Evolutionary conservation across 2,888 invertebrate species (phyloP).

Genomic region (Hecatera dysodea): DNA sequence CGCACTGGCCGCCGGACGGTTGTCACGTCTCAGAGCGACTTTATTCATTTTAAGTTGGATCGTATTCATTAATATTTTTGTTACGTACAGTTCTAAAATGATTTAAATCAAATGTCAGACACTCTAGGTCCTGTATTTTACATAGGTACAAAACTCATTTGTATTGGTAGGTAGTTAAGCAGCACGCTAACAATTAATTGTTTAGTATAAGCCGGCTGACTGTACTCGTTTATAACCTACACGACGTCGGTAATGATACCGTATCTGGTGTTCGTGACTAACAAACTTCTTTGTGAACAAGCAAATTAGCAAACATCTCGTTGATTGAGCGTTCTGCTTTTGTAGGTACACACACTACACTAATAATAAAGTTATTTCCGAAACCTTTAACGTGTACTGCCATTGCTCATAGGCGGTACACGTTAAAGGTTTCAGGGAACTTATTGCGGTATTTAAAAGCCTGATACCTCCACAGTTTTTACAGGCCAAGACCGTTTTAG

Average conservation of each 20-base stretch:
- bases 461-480: background rate
- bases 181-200: slow-evolving; percentile 15
- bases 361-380: too few relatives aligned
- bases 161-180: background rate
- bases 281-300: background rate
- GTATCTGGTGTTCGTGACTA: background rate
- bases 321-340: background rate
- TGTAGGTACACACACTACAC: too few relatives aligned
- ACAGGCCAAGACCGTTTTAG: too few relatives aligned
- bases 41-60: background rate
- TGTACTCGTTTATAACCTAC: background rate
- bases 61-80: background rate
- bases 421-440: too few relatives aligned
- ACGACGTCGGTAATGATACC: background rate
- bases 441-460: too few relatives aligned
- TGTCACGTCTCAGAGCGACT: background rate
- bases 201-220: background rate
- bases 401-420: background rate
- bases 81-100: slow-evolving; percentile 4
- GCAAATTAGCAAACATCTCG: background rate
- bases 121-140: background rate
- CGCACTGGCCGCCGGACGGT: background rate
- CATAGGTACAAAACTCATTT: too few relatives aligned
- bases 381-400: too few relatives aligned
- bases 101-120: slow-evolving; percentile 7